These are phyloP conservation scores for Apocheima hispidaria DNA, from an alignment of 2,888 invertebrate species.

Conservation along the genomic window DNA sequence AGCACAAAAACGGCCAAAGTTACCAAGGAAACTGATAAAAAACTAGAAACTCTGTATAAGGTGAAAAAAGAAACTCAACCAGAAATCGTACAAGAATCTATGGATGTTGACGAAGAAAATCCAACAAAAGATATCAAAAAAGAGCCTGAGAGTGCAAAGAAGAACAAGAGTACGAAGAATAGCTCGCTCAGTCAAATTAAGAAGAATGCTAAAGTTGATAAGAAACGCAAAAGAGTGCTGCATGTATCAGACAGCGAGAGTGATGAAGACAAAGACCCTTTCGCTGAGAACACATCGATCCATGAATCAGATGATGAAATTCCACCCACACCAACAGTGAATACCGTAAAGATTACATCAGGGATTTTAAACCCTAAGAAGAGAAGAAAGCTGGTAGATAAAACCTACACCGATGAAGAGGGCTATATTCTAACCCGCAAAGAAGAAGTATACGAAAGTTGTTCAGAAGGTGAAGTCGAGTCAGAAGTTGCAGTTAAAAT, in stretches of 20 bases:
- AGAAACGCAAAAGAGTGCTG: conserved; percentile 78
- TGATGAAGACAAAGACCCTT: conserved; percentile 64
- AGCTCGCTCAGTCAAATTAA: conserved; percentile 61
- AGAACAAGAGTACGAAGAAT: conserved; percentile 33
- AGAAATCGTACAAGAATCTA: too few relatives aligned
- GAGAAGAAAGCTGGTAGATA: conserved; percentile 83
- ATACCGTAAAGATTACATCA: conserved; percentile 74
- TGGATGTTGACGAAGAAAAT: conserved; percentile 28
- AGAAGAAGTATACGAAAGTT: conserved; percentile 79
- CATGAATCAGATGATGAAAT: conserved; percentile 78
- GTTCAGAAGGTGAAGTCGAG: conserved; percentile 75
- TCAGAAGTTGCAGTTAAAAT: conserved; percentile 46
- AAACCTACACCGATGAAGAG: conserved; percentile 86
- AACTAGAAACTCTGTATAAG: too few relatives aligned
- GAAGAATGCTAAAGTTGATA: conserved; percentile 73
- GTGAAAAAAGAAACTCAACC: too few relatives aligned
- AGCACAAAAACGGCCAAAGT: too few relatives aligned
- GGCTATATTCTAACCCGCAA: conserved; percentile 85
- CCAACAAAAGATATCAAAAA: conserved; percentile 43
- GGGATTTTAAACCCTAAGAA: conserved; percentile 80
- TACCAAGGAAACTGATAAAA: too few relatives aligned
- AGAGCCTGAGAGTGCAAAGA: conserved; percentile 44
- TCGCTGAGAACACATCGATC: conserved; percentile 61
- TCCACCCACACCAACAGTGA: conserved; percentile 79
- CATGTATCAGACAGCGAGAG: conserved; percentile 82